Percentiles rank a stretch among this genome's conserved stretches.
Conservation (phyloP, 2,797 vertebrate species). For the Chromobotia macracanthus region DNA sequence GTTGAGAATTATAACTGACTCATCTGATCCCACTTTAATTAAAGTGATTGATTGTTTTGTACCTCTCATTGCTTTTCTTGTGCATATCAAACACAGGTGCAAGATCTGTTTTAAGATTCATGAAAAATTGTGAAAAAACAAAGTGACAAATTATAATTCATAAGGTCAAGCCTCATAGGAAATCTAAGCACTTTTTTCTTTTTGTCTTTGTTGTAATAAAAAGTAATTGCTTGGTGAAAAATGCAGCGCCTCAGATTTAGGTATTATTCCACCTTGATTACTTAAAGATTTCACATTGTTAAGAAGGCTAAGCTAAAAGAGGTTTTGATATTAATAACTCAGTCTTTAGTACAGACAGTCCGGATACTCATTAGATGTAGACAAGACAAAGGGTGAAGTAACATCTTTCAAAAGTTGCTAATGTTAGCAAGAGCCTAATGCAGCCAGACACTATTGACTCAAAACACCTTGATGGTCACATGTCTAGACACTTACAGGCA, state of each 20-base stretch:
- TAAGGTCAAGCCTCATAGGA: background rate
- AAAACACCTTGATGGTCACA: constrained; percentile 45
- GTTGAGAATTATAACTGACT: background rate
- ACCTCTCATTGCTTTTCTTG: background rate
- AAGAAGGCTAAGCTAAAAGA: constrained; percentile 25
- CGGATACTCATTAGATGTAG: constrained; percentile 35
- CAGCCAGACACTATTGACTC: constrained; percentile 56
- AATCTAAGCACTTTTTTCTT: background rate
- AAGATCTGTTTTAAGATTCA: background rate
- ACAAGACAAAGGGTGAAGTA: constrained; percentile 40
- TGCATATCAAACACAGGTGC: background rate
- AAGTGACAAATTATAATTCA: background rate
- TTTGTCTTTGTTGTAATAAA: constrained; percentile 29
- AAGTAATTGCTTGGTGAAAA: constrained; percentile 32
- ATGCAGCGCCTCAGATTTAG: constrained; percentile 13
- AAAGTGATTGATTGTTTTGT: background rate
- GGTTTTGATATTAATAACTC: constrained; percentile 52
- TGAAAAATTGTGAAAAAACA: background rate
- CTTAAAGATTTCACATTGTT: constrained; percentile 15
- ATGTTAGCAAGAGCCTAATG: constrained; percentile 49
- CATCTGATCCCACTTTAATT: background rate
- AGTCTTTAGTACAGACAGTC: constrained; percentile 17
- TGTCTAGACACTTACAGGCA: constrained; percentile 42
- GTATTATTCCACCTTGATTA: constrained; percentile 1
- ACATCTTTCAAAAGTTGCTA: constrained; percentile 51